Base-by-base conservation (phyloP, 2,888 invertebrate species). In the Chymomyza caudatula region DNA sequence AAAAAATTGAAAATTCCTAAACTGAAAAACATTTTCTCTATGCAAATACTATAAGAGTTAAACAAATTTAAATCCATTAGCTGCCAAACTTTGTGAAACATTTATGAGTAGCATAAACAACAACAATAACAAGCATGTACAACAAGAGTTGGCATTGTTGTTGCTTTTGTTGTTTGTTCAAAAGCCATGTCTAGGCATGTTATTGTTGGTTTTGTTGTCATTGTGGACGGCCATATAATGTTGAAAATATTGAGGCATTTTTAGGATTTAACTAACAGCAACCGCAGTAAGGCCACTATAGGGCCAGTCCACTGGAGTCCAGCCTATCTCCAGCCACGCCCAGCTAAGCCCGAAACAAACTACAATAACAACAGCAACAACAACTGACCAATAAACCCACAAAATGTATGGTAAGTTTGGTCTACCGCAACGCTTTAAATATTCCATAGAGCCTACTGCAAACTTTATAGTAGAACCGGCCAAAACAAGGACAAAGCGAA, bases 61-160 rank as follows among this genome's bases (percentile, higher is more conserved):
- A 70, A 71, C 71, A 78, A 81, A 84, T 84, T 80, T 81, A 67
- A 85, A 80, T 72, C 82, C 85, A 85, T 80, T 81, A 85, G 82
- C 74, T 76, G 73, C 67, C 82, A 73, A 65, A 75, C 67, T 67
- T 69, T 52, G 65, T 77, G 55, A 61, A 77, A 70, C 65, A 77
- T 77, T 77, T 77, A 77, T 76, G 66, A 77, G 57, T 64, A 62
- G 4, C 25, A 37, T 44, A 15, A 42, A 56, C 51, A 51, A 23
- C 76, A 76, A 51, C 51, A 51, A 15, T 47, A 47, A 47, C 47
- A 47, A 4, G 3, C n/a, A 47, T 47, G 37, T 37, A 4, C 11
- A 8, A 47, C n/a, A 15, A 13, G 8, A 47, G 11, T 37, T 5
- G 37, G 5, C 37, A 37, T n/a, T 44, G 44, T 44, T 44, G 44